phyloP scores from a whole-genome alignment of 2,888 invertebrate species.

The Ochropleura leucogaster region DNA sequence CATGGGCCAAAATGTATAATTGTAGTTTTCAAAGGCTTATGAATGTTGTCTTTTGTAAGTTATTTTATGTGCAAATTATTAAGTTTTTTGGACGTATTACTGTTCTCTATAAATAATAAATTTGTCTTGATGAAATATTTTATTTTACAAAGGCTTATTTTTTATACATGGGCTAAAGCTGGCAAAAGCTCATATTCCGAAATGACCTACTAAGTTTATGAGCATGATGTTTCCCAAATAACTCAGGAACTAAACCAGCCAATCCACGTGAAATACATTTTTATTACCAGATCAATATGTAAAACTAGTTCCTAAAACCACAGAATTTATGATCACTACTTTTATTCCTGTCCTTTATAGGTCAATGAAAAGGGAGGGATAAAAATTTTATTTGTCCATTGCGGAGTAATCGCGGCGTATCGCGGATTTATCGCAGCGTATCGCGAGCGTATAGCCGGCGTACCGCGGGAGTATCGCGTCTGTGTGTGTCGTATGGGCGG shows the following conservation, averaged over 20 bases:
- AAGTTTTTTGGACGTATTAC: no score
- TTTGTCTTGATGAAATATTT: no score
- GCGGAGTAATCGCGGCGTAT: conserved; percentile 52
- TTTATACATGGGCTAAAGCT: no score
- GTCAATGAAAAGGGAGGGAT: conserved; percentile 65
- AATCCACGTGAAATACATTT: conserved; percentile 46
- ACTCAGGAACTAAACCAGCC: conserved; percentile 15
- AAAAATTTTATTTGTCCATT: conserved; percentile 62
- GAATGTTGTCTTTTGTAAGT: no score
- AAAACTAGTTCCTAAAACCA: conserved; percentile 64
- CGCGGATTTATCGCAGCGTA: conserved; percentile 29
- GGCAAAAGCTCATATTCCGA: not conserved
- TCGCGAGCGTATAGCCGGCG: conserved; percentile 19
- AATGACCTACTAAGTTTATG: not conserved
- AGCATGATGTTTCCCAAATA: not conserved
- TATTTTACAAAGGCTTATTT: no score
- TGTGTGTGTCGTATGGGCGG: conserved; percentile 55
- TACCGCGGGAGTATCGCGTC: conserved; percentile 22
- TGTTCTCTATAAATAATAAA: no score
- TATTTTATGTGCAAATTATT: no score
- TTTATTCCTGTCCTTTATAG: conserved; percentile 64
- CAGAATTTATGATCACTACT: conserved; percentile 62
- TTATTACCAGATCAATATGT: conserved; percentile 61
- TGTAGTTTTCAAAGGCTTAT: no score
- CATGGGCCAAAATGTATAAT: no score